Evolutionary conservation across 2,797 vertebrate genomes (phyloP).

Genomic region (Leptatherina wallacei): DNA sequence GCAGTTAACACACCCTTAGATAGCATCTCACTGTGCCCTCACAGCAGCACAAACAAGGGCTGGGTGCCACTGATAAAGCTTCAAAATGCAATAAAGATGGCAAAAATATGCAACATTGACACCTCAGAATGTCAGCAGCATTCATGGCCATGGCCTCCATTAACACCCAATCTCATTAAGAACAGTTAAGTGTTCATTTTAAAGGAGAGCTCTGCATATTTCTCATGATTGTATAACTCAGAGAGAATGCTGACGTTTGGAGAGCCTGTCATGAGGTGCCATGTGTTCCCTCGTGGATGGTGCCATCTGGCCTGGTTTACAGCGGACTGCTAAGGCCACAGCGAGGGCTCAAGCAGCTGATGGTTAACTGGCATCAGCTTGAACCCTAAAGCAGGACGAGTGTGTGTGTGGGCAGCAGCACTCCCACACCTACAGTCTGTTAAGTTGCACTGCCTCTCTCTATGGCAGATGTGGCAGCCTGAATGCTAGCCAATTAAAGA

Average conservation of each 20-base stretch:
- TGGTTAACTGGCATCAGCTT: conserved; percentile 73
- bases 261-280: conserved; percentile 67
- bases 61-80: conserved; percentile 77
- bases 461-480: conserved; percentile 67
- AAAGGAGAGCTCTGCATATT: conserved; percentile 49
- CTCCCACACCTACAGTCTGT: conserved; percentile 76
- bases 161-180: conserved; percentile 66
- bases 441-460: conserved; percentile 58
- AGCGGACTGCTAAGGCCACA: conserved; percentile 53
- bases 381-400: conserved; percentile 58
- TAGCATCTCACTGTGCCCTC: conserved; percentile 69
- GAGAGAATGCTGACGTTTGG: conserved; percentile 55
- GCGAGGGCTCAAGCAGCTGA: conserved; percentile 65
- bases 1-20: conserved; percentile 72
- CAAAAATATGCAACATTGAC: conserved; percentile 56
- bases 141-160: conserved; percentile 9
- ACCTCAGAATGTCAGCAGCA: conserved; percentile 39
- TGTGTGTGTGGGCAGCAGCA: conserved; percentile 57
- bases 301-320: conserved; percentile 77
- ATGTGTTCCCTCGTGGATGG: conserved; percentile 67
- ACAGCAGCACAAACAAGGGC: conserved; percentile 54
- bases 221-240: conserved; percentile 54
- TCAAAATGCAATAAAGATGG: conserved; percentile 66
- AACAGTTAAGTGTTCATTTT: conserved; percentile 70
- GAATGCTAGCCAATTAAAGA: conserved; percentile 50